Base-by-base conservation (phyloP, 2,113 vertebrate species). In the Tetrao urogallus region DNA sequence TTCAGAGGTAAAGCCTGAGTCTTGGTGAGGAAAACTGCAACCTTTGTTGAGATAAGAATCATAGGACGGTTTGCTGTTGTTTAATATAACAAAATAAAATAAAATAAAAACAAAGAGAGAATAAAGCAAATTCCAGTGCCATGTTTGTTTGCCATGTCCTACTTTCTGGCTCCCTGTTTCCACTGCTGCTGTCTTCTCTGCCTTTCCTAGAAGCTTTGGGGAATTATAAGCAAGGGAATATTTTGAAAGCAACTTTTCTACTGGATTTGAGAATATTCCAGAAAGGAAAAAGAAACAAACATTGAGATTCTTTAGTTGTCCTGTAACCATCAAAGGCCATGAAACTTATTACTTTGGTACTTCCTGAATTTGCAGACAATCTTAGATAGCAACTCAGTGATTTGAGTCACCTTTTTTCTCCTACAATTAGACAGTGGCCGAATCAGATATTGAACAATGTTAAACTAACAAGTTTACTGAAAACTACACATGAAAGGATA, bases 371-470 rank as follows among this genome's bases (percentile, higher is more conserved):
- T 76, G 19, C 56, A 70, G 50, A 10, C 13, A 18, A 38, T 21
- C 32, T 80, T 67, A 86, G 48, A 15, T 11, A 80, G 66, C 2
- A 58, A n/a, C 24, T 84, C 57, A 36, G 45, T n/a, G 36, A 77
- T 54, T 14, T 21, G 36, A 74, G 40, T n/a, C 3, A 21, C 54
- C 18, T 11, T 28, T 8, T 78, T 89, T 71, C 47, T 48, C 47
- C 75, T 34, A 75, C 66, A 81, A 63, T 6, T 70, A 63, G n/a
- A 34, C 24, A 75, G 43, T 13, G 24, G 70, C 21, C 61, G 67
- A 32, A 21, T 60, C n/a, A 45, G 47, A 50, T 48, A 50, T 8
- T 56, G 34, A 60, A 30, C 0, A 0, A 16, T 19, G 12, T 42
- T 54, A 86, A 54, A 65, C 43, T 40, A 77, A 86, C 15, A 3